These are phyloP conservation scores for Promerops cafer DNA, from an alignment of 2,113 vertebrate species.

Conservation along the genomic window DNA sequence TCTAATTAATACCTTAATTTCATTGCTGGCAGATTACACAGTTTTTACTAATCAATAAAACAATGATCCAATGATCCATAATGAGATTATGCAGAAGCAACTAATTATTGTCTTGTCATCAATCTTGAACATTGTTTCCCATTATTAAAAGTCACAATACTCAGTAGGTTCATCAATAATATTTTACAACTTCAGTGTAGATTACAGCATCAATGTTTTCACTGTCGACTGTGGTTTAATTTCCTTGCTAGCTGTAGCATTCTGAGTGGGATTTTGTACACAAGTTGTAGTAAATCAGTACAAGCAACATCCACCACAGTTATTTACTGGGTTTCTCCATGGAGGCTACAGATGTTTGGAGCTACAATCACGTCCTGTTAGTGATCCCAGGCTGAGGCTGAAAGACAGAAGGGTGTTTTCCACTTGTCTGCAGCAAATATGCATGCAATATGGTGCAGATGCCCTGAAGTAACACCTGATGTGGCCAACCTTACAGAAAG, in stretches of 20 bases:
- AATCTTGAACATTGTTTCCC: background rate
- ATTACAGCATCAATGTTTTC: background rate
- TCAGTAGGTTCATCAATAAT: background rate
- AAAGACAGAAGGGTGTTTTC: background rate
- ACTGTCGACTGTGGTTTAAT: accelerated
- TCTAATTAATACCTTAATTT: constrained; percentile 1
- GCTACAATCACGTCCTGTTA: background rate
- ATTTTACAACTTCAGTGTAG: background rate
- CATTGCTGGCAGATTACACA: background rate
- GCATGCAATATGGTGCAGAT: background rate
- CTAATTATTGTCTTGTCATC: constrained; percentile 1
- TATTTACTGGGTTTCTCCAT: background rate
- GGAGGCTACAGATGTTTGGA: background rate
- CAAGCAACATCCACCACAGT: background rate
- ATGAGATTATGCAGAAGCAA: background rate
- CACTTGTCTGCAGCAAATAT: background rate
- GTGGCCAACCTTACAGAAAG: background rate
- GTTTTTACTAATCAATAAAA: constrained; percentile 7
- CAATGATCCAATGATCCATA: background rate
- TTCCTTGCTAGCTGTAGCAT: background rate
- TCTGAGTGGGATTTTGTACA: background rate
- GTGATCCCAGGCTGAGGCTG: background rate
- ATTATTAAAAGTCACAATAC: background rate
- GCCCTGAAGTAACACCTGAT: background rate
- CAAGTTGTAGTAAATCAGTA: background rate